Evolutionary conservation across 1,140 invertebrate genomes (phyloP).

Genomic region (Gyrodactylus salaris): DNA sequence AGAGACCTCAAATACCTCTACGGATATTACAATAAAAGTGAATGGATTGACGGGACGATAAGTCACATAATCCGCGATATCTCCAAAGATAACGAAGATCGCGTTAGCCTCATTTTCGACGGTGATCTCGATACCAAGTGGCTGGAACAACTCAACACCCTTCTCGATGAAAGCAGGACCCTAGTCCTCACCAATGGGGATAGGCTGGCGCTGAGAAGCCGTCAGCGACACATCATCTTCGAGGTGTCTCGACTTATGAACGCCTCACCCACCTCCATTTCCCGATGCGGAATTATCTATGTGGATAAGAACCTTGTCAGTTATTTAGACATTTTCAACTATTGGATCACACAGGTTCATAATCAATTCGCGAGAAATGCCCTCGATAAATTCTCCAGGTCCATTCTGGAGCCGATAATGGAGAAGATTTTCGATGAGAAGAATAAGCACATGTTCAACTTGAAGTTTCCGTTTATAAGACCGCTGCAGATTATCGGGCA

Average conservation of each 20-base stretch:
- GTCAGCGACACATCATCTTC: conserved; percentile 49
- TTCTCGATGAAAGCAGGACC: conserved; percentile 67
- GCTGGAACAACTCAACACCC: conserved; percentile 81
- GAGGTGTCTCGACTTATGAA: conserved; percentile 33
- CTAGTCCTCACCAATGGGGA: conserved; percentile 58
- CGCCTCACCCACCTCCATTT: conserved; percentile 21
- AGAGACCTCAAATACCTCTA: conserved; percentile 53
- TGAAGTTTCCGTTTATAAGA: background rate
- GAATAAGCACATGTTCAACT: background rate
- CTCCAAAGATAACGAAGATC: conserved; percentile 32
- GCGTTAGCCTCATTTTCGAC: conserved; percentile 49
- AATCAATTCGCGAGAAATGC: conserved; percentile 30
- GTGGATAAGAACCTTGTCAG: conserved; percentile 50
- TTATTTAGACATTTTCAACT: conserved; percentile 44
- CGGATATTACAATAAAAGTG: conserved; percentile 53
- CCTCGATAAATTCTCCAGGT: conserved; percentile 25
- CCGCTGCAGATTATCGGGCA: background rate
- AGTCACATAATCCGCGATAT: conserved; percentile 55
- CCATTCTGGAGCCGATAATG: conserved; percentile 34
- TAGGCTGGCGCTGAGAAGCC: conserved; percentile 43
- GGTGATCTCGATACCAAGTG: conserved; percentile 63
- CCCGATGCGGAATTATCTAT: conserved; percentile 22
- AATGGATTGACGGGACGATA: conserved; percentile 60
- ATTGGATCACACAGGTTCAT: conserved; percentile 51
- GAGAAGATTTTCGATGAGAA: conserved; percentile 33